These are phyloP conservation scores for Lamprotornis superbus DNA, from an alignment of 2,113 vertebrate species.

Conservation along the genomic window DNA sequence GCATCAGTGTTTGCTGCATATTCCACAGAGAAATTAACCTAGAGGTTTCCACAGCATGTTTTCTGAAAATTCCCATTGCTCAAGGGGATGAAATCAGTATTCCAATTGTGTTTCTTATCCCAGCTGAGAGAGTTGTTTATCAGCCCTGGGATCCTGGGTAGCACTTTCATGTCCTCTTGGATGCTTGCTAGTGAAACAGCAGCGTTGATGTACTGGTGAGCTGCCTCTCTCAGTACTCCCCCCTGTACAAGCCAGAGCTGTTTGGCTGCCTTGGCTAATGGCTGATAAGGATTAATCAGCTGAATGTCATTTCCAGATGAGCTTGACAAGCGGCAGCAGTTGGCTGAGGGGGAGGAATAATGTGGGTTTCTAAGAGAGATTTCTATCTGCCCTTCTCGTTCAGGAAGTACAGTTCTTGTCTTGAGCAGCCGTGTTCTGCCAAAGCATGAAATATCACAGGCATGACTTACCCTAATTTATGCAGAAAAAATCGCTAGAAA, in stretches of 20 bases:
- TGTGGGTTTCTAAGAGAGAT: slow-evolving; percentile 26
- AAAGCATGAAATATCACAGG: slow-evolving; percentile 51
- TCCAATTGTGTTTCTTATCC: slow-evolving; percentile 24
- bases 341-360: slow-evolving; percentile 66
- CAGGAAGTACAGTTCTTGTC: slow-evolving; percentile 44
- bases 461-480: slow-evolving; percentile 8
- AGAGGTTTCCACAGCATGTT: background rate
- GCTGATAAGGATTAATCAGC: slow-evolving; percentile 59
- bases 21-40: background rate
- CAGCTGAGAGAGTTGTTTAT: slow-evolving; percentile 35
- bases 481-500: background rate
- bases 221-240: background rate
- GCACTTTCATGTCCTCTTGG: slow-evolving; percentile 2
- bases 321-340: slow-evolving; percentile 54
- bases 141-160: background rate
- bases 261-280: slow-evolving; percentile 18
- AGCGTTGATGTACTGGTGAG: background rate
- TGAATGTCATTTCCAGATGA: slow-evolving; percentile 60
- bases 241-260: background rate
- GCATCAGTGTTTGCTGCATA: background rate
- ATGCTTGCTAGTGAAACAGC: background rate
- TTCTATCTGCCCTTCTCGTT: slow-evolving; percentile 55
- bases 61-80: slow-evolving; percentile 44
- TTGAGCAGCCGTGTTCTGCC: slow-evolving; percentile 27
- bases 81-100: slow-evolving; percentile 46